Percentiles rank a stretch among this genome's conserved stretches.
phyloP scores from a whole-genome alignment of 2,113 vertebrate genomes.

The Hylia prasina region DNA sequence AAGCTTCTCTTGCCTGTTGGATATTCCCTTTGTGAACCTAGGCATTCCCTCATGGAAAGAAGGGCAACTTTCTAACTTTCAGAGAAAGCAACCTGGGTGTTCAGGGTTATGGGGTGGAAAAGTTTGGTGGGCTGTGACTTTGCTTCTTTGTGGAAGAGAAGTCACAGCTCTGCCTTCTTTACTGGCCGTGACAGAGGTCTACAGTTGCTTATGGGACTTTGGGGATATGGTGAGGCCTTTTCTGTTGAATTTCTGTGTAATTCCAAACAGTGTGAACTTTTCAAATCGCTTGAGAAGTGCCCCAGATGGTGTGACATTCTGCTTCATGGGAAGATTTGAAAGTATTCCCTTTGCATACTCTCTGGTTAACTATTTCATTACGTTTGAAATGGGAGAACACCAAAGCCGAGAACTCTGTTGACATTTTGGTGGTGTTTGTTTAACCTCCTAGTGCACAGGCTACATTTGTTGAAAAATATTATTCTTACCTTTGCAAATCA shows the following conservation, averaged over 20 bases:
- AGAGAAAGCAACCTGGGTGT: not conserved
- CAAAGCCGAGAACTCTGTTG: constrained; percentile 29
- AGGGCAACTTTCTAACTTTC: not conserved
- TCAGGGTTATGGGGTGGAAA: constrained; percentile 6
- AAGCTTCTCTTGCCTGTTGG: not conserved
- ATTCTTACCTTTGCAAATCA: constrained; percentile 67
- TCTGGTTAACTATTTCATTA: constrained; percentile 62
- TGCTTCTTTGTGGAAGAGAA: constrained; percentile 33
- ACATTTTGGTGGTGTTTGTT: constrained; percentile 62
- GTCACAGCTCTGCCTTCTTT: constrained; percentile 32
- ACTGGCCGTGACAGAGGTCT: constrained; percentile 56
- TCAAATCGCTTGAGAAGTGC: constrained; percentile 64
- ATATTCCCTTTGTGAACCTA: not conserved
- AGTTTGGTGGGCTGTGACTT: constrained; percentile 43
- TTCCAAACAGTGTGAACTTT: constrained; percentile 70
- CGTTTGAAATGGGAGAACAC: constrained; percentile 24
- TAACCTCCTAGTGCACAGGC: constrained; percentile 60
- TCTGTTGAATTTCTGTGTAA: constrained; percentile 68
- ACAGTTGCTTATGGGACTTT: constrained; percentile 68
- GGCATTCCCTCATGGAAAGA: not conserved
- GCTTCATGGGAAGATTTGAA: constrained; percentile 66
- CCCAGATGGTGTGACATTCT: constrained; percentile 73
- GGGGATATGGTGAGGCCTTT: constrained; percentile 65
- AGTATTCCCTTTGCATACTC: constrained; percentile 63
- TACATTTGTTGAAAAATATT: constrained; percentile 65